Percentiles rank a stretch among this genome's conserved stretches.
phyloP scores from a whole-genome alignment of 2,888 invertebrate species.

The Oligia strigilis region DNA sequence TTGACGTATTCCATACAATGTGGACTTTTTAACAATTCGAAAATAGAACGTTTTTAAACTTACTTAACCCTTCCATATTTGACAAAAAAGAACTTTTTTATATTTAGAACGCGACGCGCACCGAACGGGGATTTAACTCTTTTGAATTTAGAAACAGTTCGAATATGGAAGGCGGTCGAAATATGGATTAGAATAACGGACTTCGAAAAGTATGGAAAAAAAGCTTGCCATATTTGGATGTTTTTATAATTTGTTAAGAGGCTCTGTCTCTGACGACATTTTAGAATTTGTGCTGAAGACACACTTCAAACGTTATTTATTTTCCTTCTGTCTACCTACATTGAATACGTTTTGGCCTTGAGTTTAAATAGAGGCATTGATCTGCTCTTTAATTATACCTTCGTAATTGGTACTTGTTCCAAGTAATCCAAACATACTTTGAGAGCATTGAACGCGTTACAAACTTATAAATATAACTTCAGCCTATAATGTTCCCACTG shows the following conservation, averaged over 20 bases:
- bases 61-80: conserved; percentile 91
- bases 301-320: conserved; percentile 40
- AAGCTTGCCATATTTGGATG: conserved; percentile 60
- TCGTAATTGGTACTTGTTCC: conserved; percentile 27
- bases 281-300: conserved; percentile 46
- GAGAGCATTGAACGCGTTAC: background rate
- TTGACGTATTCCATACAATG: conserved; percentile 91
- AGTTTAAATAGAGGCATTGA: conserved; percentile 40
- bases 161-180: conserved; percentile 83
- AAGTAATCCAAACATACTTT: conserved; percentile 7
- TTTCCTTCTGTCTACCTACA: conserved; percentile 15
- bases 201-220: conserved; percentile 66
- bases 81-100: conserved; percentile 89
- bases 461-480: conserved; percentile 1
- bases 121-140: conserved; percentile 88
- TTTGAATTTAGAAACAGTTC: conserved; percentile 87
- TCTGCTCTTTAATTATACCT: conserved; percentile 42
- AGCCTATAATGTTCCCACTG: background rate
- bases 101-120: conserved; percentile 88
- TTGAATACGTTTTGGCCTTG: conserved; percentile 38
- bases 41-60: conserved; percentile 91
- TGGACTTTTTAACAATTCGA: conserved; percentile 90
- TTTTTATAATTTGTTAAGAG: conserved; percentile 63
- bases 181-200: conserved; percentile 83
- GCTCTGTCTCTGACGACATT: conserved; percentile 37